Base-by-base conservation (phyloP, 53 echinoderm and acorn worm species). In the Temnopleurus reevesii region DNA sequence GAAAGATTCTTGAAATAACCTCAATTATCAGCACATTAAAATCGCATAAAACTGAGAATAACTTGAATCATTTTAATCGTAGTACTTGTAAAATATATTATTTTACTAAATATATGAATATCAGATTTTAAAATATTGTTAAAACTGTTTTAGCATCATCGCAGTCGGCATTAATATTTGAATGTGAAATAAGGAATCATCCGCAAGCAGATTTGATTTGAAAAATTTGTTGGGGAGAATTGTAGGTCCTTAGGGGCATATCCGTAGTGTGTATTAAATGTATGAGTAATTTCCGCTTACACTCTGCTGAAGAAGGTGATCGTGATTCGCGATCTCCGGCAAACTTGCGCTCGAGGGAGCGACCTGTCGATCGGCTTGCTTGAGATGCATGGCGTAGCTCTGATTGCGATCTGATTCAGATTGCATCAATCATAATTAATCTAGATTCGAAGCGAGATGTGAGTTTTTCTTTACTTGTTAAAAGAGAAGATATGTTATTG, bases 241-340 rank as follows among this genome's bases (percentile, higher is more conserved):
- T 71, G 71, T 79, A n/a, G 2, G 46, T 21, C 83, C 55, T 19
- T 8, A 21, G 83, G 55, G 83, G 10, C 56, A 23, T 83, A 31
- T 47, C 55, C 57, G 30, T 51, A 55, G 83, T 83, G 83, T 83
- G 55, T 55, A 55, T 83, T 83, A 83, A 51, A 83, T 53, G 83
- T 55, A 53, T 83, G 83, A 83, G 83, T 83, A 83, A 83, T 83
- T 83, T 83, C 83, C 83, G 83, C 18, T 54, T 15, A 53, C 83
- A 34, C 83, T 83, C 36, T 17, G 13, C 30, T 83, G 83, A 56
- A 83, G 83, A 56, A 55, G 83, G 35, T 1, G 55, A 55, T 55
- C 83, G 83, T 83, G 83, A 53, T 55, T 31, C 83, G 18, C 38
- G 83, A 83, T 83, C 83, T 71, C 83, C 83, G 83, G 83, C 21